Conservation (phyloP, 2,888 invertebrate genomes). For the Hydropsyche betteni region DNA sequence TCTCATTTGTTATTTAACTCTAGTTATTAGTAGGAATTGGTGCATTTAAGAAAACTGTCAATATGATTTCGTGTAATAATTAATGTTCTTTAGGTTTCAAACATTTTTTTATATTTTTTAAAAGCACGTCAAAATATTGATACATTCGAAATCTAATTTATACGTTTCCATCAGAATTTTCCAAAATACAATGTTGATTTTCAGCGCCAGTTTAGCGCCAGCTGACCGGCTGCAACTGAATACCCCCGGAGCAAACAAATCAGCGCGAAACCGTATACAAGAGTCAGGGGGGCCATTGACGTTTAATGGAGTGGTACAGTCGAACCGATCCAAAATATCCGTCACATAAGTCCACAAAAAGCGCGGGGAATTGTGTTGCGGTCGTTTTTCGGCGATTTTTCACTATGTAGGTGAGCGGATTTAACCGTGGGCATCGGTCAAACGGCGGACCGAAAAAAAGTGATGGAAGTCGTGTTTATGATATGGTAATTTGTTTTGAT, state of each 20-base stretch:
- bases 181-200: not conserved
- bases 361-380: too few species aligned
- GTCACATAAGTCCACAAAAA: not conserved
- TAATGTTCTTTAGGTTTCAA: too few species aligned
- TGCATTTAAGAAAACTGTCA: too few species aligned
- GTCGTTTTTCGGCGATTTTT: not conserved
- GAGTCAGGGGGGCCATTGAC: slow-evolving; percentile 39
- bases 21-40: too few species aligned
- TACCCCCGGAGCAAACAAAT: slow-evolving; percentile 48
- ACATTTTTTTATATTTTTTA: too few species aligned
- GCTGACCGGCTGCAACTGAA: slow-evolving; percentile 46
- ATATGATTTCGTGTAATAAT: too few species aligned
- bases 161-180: too few species aligned
- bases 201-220: slow-evolving; percentile 26
- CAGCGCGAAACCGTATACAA: slow-evolving; percentile 45
- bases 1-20: too few species aligned
- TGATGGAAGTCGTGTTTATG: slow-evolving; percentile 17
- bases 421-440: not conserved
- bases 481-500: slow-evolving; percentile 23
- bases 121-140: too few species aligned
- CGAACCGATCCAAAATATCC: slow-evolving; percentile 12
- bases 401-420: not conserved
- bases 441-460: not conserved
- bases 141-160: too few species aligned
- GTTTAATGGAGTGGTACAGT: slow-evolving; percentile 47